Evolutionary conservation across 2,888 invertebrate genomes (phyloP).

Genomic region (Tethea ocularis): DNA sequence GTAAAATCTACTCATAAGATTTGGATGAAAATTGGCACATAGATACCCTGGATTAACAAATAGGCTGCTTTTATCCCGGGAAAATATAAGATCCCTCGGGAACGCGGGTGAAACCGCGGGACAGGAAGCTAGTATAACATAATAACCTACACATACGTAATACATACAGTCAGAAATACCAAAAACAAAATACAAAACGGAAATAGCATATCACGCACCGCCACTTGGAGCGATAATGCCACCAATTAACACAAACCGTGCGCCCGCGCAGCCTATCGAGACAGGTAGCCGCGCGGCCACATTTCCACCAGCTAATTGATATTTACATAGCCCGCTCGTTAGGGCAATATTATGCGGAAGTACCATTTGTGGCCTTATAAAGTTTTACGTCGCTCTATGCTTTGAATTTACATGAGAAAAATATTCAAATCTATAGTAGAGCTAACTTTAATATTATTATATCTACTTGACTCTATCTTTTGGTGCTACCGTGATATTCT

Average conservation of each 20-base stretch:
- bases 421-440: background rate
- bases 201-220: conserved; percentile 50
- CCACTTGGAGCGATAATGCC: conserved; percentile 17
- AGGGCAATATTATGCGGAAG: conserved; percentile 15
- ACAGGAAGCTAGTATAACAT: too few species aligned
- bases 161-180: background rate
- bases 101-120: too few species aligned
- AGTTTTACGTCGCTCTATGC: background rate
- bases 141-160: background rate
- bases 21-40: too few species aligned
- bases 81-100: too few species aligned
- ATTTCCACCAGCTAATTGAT: conserved; percentile 65
- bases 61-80: too few species aligned
- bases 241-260: conserved; percentile 9
- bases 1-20: too few species aligned
- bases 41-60: too few species aligned
- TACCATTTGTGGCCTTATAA: conserved; percentile 11
- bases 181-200: conserved; percentile 26
- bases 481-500: too few species aligned
- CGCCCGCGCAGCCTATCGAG: conserved; percentile 24
- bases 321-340: conserved; percentile 52
- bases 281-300: conserved; percentile 50
- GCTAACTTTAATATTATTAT: background rate
- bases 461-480: background rate
- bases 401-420: conserved; percentile 1